Base-by-base conservation (phyloP, 2,113 vertebrate genomes). In the Burhinus bistriatus region DNA sequence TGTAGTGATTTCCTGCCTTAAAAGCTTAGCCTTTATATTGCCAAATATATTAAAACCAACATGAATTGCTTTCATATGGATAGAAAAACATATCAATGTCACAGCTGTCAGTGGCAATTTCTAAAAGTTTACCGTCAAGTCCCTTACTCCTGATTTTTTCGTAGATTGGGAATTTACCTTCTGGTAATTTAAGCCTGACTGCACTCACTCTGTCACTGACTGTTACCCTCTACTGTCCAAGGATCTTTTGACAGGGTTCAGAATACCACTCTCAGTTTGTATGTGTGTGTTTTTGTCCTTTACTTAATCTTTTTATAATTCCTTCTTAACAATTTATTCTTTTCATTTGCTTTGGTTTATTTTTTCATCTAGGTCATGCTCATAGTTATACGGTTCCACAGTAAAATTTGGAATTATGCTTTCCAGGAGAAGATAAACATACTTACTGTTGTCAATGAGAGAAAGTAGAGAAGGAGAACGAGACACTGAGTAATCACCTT, bases 21-120 rank as follows among this genome's bases (percentile, higher is more conserved):
- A 83, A 96, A 70, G 4, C 12, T 88, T 73, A 93, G 15, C 8
- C 9, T 88, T 83, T 66, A 26, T 52, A 38, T n/a, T 54, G 42
- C 5, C 25, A 93, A 77, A 73, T 42, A 59, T 59, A 23, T 49
- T 88, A 80, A 88, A 96, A 83, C 2, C 36, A 85, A 55, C 22
- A 66, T 12, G 18, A 92, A 70, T 61, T 90, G 12, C 11, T 94
- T 89, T 90, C 38, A 52, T 55, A 88, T 30, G 14, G 64, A 51
- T 71, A 19, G 22, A 78, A 92, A 89, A 94, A 58, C 9, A 27
- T 81, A 92, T 81, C 79, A 71, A 42, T 89, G 65, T 87, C 80
- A 93, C 29, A 81, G 21, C 55, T 94, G 79, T 87, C 94, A 87
- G 20, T 62, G 64, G 20, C 6, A 81, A 62, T 95, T 96, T 90